Evolutionary conservation across 1,140 invertebrate genomes (phyloP).

Genomic region (Monochamus saltuarius): DNA sequence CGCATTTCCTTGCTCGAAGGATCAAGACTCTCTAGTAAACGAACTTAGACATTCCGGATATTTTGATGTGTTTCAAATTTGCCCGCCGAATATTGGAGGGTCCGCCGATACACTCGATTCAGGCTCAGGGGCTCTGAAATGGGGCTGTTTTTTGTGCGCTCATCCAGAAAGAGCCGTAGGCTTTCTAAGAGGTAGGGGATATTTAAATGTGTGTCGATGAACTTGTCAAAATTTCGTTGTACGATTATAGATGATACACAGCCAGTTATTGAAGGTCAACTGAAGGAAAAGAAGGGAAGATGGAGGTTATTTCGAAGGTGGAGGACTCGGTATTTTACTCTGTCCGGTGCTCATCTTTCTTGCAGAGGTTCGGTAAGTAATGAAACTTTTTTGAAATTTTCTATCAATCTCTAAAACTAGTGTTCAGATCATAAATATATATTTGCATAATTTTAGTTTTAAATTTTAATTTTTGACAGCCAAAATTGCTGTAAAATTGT

Average conservation of each 20-base stretch:
- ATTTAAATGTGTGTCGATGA: background rate
- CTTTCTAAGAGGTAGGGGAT: slow-evolving; percentile 66
- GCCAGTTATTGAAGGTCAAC: slow-evolving; percentile 84
- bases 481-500: no score
- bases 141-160: slow-evolving; percentile 89
- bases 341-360: slow-evolving; percentile 86
- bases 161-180: slow-evolving; percentile 84
- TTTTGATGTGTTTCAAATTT: slow-evolving; percentile 89
- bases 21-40: slow-evolving; percentile 80
- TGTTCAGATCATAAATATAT: no score
- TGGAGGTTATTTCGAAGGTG: slow-evolving; percentile 89
- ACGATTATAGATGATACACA: slow-evolving; percentile 57
- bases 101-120: slow-evolving; percentile 47
- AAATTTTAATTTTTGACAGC: no score
- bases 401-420: no score
- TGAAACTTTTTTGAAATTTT: no score
- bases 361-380: slow-evolving; percentile 80
- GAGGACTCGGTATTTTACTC: slow-evolving; percentile 90
- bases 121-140: slow-evolving; percentile 55
- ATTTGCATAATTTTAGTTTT: no score
- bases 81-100: slow-evolving; percentile 53
- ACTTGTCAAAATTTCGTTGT: background rate
- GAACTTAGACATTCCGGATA: slow-evolving; percentile 85
- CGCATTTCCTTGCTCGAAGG: slow-evolving; percentile 87
- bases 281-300: slow-evolving; percentile 93